Evolutionary conservation across 2,888 invertebrate species (phyloP).

Genomic region (Tachina grossa): DNA sequence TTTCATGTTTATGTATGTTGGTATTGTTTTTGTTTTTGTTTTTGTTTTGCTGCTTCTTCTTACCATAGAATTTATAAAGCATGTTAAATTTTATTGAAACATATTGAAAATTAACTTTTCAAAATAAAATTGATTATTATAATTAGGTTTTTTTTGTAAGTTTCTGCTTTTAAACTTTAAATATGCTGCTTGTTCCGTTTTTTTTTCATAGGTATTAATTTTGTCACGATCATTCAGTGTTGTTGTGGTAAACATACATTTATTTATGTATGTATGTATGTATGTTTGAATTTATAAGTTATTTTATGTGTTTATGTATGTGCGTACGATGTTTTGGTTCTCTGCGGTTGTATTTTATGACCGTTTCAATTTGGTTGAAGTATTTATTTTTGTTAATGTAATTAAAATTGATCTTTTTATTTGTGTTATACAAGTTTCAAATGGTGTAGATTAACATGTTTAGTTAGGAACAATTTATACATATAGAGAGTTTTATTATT

Average conservation of each 20-base stretch:
- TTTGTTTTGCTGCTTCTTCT: neutral
- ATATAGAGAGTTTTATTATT: neutral
- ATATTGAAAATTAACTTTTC: slow-evolving; percentile 71
- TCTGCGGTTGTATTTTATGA: neutral
- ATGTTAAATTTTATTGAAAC: slow-evolving; percentile 35
- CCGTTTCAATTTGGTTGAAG: slow-evolving; percentile 24
- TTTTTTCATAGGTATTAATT: neutral
- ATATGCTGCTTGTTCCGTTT: neutral
- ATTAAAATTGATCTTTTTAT: slow-evolving; percentile 61
- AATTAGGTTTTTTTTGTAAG: neutral
- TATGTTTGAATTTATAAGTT: neutral
- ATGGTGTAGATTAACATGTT: slow-evolving; percentile 16
- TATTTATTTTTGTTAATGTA: slow-evolving; percentile 7
- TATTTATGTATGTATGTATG: neutral
- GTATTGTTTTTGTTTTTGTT: neutral
- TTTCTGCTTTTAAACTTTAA: neutral
- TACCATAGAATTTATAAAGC: neutral
- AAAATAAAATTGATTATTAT: slow-evolving; percentile 66
- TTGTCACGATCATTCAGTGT: slow-evolving; percentile 26
- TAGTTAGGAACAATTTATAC: neutral
- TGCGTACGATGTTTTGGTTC: neutral
- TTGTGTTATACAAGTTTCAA: neutral
- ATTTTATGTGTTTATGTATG: neutral
- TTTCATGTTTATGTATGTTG: neutral
- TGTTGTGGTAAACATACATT: neutral